These are phyloP conservation scores for Elymnias hypermnestra DNA, from an alignment of 1,140 invertebrate species.

Conservation along the genomic window DNA sequence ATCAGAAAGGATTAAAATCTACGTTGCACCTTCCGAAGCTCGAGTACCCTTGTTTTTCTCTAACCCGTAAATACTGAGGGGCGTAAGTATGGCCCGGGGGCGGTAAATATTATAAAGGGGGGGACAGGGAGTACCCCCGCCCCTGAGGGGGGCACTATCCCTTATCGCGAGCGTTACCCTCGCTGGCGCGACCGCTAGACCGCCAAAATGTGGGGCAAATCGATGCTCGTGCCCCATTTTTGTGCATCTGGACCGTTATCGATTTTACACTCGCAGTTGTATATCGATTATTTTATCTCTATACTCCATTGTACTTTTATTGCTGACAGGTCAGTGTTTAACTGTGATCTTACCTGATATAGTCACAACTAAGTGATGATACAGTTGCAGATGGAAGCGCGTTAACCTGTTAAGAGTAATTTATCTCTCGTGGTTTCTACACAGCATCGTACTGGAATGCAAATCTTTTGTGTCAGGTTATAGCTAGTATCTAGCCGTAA, in stretches of 20 bases:
- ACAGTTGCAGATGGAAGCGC: too few relatives aligned
- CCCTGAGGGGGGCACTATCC: constrained; percentile 65
- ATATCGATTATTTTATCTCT: constrained; percentile 36
- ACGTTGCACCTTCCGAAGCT: constrained; percentile 74
- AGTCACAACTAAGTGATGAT: too few relatives aligned
- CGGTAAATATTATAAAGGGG: constrained; percentile 74
- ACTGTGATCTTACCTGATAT: too few relatives aligned
- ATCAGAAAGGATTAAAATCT: constrained; percentile 76
- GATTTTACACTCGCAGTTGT: constrained; percentile 48
- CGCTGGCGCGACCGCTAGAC: constrained; percentile 63
- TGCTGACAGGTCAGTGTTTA: too few relatives aligned
- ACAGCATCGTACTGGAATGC: too few relatives aligned
- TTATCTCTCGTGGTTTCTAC: too few relatives aligned
- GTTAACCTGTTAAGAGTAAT: too few relatives aligned
- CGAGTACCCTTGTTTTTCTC: constrained; percentile 75
- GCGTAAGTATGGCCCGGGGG: constrained; percentile 72
- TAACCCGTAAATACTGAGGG: constrained; percentile 75
- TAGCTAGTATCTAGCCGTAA: too few relatives aligned
- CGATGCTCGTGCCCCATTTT: constrained; percentile 72
- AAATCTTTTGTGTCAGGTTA: too few relatives aligned
- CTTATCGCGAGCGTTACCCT: constrained; percentile 75
- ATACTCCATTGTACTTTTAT: too few relatives aligned
- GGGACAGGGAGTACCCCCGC: constrained; percentile 46
- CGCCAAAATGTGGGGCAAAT: constrained; percentile 73
- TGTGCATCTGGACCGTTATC: constrained; percentile 73